phyloP scores from a whole-genome alignment of 2,888 invertebrate genomes.

The Ormyrus labotus region DNA sequence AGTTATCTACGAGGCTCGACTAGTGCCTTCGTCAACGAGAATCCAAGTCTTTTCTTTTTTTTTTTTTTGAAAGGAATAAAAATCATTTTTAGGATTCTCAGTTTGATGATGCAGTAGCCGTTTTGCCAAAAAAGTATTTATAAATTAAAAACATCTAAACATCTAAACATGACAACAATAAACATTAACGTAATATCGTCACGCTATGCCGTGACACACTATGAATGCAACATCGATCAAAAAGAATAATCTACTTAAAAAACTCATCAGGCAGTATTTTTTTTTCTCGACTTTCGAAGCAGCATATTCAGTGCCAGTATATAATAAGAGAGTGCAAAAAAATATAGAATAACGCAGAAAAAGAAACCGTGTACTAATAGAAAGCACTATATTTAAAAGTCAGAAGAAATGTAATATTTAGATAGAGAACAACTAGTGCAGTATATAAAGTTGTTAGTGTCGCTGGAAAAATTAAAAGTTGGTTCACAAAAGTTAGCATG shows the following conservation, averaged over 20 bases:
- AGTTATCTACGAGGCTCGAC: neutral
- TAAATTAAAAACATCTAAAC: conserved; percentile 16
- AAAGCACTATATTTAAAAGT: conserved; percentile 37
- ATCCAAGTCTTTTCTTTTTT: no score
- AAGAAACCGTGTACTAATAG: conserved; percentile 25
- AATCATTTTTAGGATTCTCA: neutral
- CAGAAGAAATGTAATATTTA: neutral
- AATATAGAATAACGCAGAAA: conserved; percentile 21
- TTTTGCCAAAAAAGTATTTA: neutral
- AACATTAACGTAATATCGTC: conserved; percentile 33
- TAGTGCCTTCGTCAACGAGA: no score
- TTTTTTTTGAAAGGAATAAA: no score
- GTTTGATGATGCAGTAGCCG: neutral
- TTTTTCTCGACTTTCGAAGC: conserved; percentile 24
- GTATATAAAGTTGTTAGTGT: conserved; percentile 19
- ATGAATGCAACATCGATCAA: conserved; percentile 33
- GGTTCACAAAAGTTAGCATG: neutral
- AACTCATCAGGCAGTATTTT: conserved; percentile 46
- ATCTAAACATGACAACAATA: conserved; percentile 45
- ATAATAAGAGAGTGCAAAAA: conserved; percentile 29
- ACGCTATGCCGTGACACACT: conserved; percentile 30
- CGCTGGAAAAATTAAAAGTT: conserved; percentile 7
- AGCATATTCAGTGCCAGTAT: conserved; percentile 48
- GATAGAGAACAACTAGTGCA: neutral
- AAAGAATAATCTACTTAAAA: conserved; percentile 29